phyloP scores from a whole-genome alignment of 37 sponge, comb jelly and placozoan genomes.

The Amphimedon queenslandica region DNA sequence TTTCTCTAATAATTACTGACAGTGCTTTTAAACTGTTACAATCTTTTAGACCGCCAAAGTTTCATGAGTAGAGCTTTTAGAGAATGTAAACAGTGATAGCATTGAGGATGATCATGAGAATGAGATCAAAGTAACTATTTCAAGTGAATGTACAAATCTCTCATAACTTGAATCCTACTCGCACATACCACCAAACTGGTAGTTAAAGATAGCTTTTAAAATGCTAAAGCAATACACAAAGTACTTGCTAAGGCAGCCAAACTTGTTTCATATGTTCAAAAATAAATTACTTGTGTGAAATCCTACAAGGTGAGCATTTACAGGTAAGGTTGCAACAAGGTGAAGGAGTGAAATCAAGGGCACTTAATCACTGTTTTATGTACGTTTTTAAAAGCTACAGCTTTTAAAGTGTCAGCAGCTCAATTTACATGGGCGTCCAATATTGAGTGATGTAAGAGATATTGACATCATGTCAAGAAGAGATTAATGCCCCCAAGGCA shows the following conservation, averaged over 20 bases:
- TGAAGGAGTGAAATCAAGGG: conserved; percentile 15
- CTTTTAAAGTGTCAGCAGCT: conserved; percentile 1
- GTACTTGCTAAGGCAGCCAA: conserved; percentile 6
- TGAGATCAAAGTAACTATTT: background rate
- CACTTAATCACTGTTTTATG: conserved; percentile 8
- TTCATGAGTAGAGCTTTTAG: background rate
- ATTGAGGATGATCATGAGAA: background rate
- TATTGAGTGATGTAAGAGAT: background rate
- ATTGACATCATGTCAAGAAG: conserved; percentile 4
- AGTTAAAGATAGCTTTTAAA: conserved; percentile 21
- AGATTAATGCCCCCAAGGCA: background rate
- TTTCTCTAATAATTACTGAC: background rate
- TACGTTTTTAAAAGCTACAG: background rate
- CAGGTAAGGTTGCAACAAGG: conserved; percentile 7
- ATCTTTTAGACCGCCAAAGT: background rate
- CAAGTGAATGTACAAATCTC: background rate
- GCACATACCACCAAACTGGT: conserved; percentile 10
- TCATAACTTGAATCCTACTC: background rate
- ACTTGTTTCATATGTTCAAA: conserved; percentile 15
- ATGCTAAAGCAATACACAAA: background rate
- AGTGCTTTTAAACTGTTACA: background rate
- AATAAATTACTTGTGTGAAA: conserved; percentile 9
- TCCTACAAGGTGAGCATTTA: conserved; percentile 15
- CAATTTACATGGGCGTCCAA: background rate
- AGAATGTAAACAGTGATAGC: background rate